Percentiles rank a stretch among this genome's conserved stretches.
Evolutionary conservation across 2,888 invertebrate genomes (phyloP).

Genomic region (Arrhopalites spinosus): DNA sequence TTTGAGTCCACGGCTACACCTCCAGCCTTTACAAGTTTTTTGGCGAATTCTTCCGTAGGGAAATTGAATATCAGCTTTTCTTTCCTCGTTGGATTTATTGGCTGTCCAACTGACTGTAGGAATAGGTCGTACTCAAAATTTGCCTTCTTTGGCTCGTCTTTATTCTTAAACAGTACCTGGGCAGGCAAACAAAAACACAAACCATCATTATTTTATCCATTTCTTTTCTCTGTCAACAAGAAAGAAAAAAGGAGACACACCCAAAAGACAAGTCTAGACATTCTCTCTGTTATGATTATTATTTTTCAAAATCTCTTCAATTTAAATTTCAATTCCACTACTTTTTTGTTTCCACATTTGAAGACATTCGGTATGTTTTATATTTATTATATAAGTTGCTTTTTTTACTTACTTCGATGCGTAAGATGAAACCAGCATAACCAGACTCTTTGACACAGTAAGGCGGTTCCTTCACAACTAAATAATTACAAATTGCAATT

Average conservation of each 20-base stretch:
- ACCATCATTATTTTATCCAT: neutral
- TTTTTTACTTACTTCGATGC: constrained; percentile 80
- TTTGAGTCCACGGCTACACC: constrained; percentile 60
- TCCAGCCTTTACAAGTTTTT: constrained; percentile 85
- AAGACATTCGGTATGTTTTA: no score
- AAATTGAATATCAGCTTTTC: constrained; percentile 84
- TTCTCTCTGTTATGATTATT: no score
- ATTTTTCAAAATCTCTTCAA: no score
- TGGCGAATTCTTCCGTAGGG: constrained; percentile 86
- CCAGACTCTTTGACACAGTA: constrained; percentile 90
- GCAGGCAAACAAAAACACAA: constrained; percentile 57
- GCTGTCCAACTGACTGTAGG: constrained; percentile 75
- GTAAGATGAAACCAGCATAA: constrained; percentile 89
- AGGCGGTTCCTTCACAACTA: constrained; percentile 89
- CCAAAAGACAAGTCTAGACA: no score
- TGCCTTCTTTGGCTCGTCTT: constrained; percentile 86
- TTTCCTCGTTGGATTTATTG: constrained; percentile 72
- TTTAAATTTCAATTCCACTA: no score
- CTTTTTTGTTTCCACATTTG: no score
- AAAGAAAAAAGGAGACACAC: no score
- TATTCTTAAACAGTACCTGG: constrained; percentile 69
- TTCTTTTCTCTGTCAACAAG: neutral
- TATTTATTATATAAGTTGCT: no score
- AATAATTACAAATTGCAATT: neutral
- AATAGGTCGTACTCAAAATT: constrained; percentile 78